phyloP scores from a whole-genome alignment of 2,797 vertebrate species.

The Tinamus major region DNA sequence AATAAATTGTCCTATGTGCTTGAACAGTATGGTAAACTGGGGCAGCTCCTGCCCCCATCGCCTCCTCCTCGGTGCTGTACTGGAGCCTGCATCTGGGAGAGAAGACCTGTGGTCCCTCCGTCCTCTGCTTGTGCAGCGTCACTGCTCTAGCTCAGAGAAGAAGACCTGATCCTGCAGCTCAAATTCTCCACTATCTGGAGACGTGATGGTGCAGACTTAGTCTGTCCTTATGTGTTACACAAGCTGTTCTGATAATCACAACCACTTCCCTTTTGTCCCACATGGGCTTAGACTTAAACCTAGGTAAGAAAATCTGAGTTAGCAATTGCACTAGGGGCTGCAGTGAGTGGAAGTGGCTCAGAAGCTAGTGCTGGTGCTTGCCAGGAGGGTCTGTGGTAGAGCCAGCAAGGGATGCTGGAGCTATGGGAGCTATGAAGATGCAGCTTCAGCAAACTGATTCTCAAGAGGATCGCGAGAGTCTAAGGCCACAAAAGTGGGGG shows the following conservation, averaged over 20 bases:
- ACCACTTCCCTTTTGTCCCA: neutral
- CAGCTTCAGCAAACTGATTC: neutral
- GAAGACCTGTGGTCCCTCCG: neutral
- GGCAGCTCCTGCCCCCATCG: neutral
- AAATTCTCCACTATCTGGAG: neutral
- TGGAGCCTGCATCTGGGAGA: too few species aligned
- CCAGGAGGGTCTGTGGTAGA: rapidly evolving
- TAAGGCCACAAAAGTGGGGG: neutral
- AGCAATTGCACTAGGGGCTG: neutral
- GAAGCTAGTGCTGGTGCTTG: neutral
- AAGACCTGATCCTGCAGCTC: neutral
- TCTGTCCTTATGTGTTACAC: neutral
- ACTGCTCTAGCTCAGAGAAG: neutral
- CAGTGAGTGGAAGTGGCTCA: neutral
- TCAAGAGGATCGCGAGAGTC: rapidly evolving
- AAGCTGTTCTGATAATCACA: too few species aligned
- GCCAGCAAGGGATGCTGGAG: neutral
- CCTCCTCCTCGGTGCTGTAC: neutral
- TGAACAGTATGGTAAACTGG: neutral
- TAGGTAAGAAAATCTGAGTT: neutral
- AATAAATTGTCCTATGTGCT: neutral
- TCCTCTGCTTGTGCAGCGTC: neutral
- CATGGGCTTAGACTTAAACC: neutral
- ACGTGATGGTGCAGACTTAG: neutral
- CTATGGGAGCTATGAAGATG: too few species aligned